Evolutionary conservation across 1,140 invertebrate genomes (phyloP).

Genomic region (Tachypleus tridentatus): DNA sequence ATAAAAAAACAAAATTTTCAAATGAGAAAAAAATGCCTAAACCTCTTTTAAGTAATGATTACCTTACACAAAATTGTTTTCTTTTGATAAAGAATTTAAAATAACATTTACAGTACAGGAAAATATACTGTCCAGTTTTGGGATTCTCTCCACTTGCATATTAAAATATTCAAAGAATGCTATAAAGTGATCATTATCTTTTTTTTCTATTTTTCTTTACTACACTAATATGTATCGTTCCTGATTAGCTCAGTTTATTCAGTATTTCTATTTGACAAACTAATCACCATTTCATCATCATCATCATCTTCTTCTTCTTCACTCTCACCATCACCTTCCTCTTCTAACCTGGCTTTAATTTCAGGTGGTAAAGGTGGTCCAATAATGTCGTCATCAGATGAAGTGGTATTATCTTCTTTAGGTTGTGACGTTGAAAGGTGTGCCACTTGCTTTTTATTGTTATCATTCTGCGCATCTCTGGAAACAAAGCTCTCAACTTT

Average conservation of each 20-base stretch:
- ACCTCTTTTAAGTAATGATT: no score
- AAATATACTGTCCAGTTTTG: no score
- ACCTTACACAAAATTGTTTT: no score
- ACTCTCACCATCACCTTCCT: conserved; percentile 20
- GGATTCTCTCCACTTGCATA: no score
- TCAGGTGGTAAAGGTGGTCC: conserved; percentile 29
- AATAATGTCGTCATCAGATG: conserved; percentile 27
- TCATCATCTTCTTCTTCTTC: conserved; percentile 35
- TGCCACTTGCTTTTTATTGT: conserved; percentile 14
- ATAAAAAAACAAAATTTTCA: no score
- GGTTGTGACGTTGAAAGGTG: background rate
- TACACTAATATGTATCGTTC: background rate
- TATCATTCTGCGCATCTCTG: conserved; percentile 22
- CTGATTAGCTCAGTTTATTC: background rate
- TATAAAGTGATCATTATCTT: background rate
- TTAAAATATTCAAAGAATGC: background rate
- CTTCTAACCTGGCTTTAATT: conserved; percentile 10
- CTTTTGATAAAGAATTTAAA: no score
- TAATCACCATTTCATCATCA: conserved; percentile 40
- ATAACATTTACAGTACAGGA: no score
- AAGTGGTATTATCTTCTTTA: conserved; percentile 9
- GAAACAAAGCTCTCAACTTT: no score
- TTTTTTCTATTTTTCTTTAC: no score
- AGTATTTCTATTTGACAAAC: conserved; percentile 28
- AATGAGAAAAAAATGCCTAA: no score